Conservation (phyloP, 2,113 vertebrate genomes). For the Chamaetylas fuelleborni region DNA sequence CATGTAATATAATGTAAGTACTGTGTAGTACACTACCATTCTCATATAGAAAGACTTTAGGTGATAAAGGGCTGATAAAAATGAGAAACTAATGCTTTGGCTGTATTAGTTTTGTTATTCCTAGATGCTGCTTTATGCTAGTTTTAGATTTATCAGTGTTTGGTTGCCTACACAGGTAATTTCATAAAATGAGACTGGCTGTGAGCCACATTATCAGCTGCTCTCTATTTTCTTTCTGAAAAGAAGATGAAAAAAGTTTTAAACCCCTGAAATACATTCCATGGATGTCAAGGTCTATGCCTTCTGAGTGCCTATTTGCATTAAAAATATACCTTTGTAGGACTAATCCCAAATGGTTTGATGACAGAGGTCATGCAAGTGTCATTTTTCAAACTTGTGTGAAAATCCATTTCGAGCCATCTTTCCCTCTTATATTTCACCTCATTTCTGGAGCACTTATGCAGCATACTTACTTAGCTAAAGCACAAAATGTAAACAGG, state of each 20-base stretch:
- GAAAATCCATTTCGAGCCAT: conserved; percentile 72
- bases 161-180: conserved; percentile 40
- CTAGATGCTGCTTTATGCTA: neutral
- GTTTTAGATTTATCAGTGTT: neutral
- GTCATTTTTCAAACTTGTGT: conserved; percentile 76
- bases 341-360: conserved; percentile 68
- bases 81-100: neutral
- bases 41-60: neutral
- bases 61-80: neutral
- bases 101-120: conserved; percentile 17
- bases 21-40: neutral
- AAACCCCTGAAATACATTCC: conserved; percentile 35
- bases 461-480: conserved; percentile 65
- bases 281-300: conserved; percentile 22
- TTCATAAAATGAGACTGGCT: conserved; percentile 46
- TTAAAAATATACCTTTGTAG: conserved; percentile 65
- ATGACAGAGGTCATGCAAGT: conserved; percentile 71
- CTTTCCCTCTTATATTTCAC: conserved; percentile 61
- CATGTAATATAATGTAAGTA: neutral
- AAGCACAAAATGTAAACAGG: conserved; percentile 78
- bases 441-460: conserved; percentile 67
- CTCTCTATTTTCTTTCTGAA: conserved; percentile 39
- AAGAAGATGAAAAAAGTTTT: conserved; percentile 24
- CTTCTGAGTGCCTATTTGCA: conserved; percentile 42
- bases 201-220: conserved; percentile 15